A percentile compares a stretch with the other conserved stretches of the same genome.
Conservation (phyloP, 2,888 invertebrate species). For the Xanthorhoe spadicearia region DNA sequence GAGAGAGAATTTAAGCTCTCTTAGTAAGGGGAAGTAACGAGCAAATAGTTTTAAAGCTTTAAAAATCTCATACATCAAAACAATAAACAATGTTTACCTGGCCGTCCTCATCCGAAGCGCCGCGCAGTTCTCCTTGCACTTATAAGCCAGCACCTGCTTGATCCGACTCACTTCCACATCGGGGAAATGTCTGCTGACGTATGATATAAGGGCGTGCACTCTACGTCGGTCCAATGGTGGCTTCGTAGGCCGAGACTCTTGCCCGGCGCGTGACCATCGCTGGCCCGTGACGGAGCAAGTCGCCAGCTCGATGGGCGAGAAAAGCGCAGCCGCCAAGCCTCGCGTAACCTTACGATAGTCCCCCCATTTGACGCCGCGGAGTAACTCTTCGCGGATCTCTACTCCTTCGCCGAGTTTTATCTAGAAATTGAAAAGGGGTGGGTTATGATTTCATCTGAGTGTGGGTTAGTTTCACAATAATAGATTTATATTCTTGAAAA, state of each 20-base stretch:
- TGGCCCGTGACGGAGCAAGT: conserved; percentile 91
- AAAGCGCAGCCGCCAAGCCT: conserved; percentile 89
- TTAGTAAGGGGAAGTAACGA: too few relatives aligned
- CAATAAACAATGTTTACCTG: conserved; percentile 73
- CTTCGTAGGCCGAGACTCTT: conserved; percentile 89
- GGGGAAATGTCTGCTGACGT: conserved; percentile 90
- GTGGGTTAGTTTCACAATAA: not conserved
- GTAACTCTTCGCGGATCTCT: conserved; percentile 88
- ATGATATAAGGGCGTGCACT: conserved; percentile 90
- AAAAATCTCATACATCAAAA: not conserved
- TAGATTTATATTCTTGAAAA: too few relatives aligned
- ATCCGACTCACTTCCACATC: conserved; percentile 90
- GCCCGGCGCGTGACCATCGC: conserved; percentile 90
- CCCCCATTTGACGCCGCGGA: conserved; percentile 90
- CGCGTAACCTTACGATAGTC: conserved; percentile 90
- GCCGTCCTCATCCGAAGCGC: conserved; percentile 90
- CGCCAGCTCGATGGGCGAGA: conserved; percentile 89
- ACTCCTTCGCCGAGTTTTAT: conserved; percentile 90
- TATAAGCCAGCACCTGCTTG: conserved; percentile 91
- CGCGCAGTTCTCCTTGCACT: conserved; percentile 91
- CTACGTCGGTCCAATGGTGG: conserved; percentile 89
- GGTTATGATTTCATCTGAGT: not conserved
- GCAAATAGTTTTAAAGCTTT: too few relatives aligned
- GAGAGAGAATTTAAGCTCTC: too few relatives aligned
- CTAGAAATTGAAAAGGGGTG: conserved; percentile 63